phyloP scores from a whole-genome alignment of 2,888 invertebrate genomes.

The Cepaea hortensis region DNA sequence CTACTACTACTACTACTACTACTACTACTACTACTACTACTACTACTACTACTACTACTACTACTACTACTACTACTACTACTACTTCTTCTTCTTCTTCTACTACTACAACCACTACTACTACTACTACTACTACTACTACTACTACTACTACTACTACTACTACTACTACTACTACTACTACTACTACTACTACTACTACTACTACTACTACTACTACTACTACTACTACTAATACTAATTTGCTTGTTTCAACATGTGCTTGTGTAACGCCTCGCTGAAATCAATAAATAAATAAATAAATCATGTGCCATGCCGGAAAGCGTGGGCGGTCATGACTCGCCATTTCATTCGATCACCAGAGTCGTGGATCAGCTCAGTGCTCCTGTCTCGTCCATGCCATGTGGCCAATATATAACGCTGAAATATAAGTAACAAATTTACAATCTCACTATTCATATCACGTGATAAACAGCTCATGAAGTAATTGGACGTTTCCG shows the following conservation, averaged over 20 bases:
- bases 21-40: not conserved
- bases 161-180: not conserved
- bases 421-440: no score
- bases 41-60: slow-evolving; percentile 2
- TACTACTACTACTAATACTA: not conserved
- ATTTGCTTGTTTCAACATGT: not conserved
- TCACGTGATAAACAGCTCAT: no score
- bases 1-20: not conserved
- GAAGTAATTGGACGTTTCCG: no score
- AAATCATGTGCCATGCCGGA: no score
- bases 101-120: not conserved
- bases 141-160: not conserved
- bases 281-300: no score
- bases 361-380: no score
- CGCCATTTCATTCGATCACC: no score
- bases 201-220: not conserved
- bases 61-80: not conserved
- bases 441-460: no score
- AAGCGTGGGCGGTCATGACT: no score
- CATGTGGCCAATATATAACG: no score
- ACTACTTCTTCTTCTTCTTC: not conserved
- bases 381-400: no score
- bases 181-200: not conserved
- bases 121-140: not conserved
- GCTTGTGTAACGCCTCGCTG: no score